phyloP scores from a whole-genome alignment of 2,888 invertebrate species.

The Orthosia cruda region DNA sequence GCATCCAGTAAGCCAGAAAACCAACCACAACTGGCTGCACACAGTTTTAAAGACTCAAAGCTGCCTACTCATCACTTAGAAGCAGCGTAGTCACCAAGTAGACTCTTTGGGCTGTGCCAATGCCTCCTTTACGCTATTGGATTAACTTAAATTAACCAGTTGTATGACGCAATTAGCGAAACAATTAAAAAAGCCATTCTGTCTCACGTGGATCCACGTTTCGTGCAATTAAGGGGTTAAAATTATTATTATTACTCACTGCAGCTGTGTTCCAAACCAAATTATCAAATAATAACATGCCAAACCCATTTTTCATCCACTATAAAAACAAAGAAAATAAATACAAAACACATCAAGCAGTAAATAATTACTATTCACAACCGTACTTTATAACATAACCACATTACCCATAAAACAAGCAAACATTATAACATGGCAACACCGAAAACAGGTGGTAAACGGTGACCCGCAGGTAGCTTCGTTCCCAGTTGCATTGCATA shows the following conservation, averaged over 20 bases:
- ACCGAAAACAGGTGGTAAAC: conserved; percentile 66
- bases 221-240: too few species aligned
- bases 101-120: neutral
- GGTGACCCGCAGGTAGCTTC: conserved; percentile 67
- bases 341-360: too few species aligned
- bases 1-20: too few species aligned
- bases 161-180: too few species aligned
- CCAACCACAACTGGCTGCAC: too few species aligned
- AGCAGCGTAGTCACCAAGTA: neutral
- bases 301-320: neutral
- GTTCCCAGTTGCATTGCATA: conserved; percentile 62
- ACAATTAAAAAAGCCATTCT: too few species aligned
- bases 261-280: neutral
- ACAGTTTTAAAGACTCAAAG: neutral
- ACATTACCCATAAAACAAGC: conserved; percentile 24
- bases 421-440: conserved; percentile 49
- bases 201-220: too few species aligned
- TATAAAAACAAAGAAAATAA: too few species aligned
- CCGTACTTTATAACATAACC: neutral
- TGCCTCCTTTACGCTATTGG: too few species aligned
- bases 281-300: neutral
- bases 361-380: neutral
- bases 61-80: neutral
- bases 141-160: neutral
- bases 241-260: too few species aligned